These are phyloP conservation scores for Chaenodraco wilsoni DNA, from an alignment of 2,797 vertebrate species.

Conservation along the genomic window DNA sequence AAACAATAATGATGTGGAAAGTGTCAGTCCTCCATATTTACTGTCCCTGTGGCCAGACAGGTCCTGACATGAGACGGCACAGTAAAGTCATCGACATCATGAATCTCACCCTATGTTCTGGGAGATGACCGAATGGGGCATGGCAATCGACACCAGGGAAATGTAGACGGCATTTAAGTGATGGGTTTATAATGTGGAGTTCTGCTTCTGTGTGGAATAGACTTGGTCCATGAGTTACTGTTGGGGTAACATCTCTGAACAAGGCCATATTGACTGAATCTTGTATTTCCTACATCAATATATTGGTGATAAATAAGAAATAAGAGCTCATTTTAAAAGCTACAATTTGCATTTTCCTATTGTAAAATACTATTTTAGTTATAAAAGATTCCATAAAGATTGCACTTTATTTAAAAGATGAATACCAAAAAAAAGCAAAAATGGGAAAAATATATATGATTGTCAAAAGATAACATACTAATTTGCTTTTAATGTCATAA, in stretches of 20 bases:
- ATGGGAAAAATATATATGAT: too few species aligned
- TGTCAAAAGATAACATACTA: not conserved
- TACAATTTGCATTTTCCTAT: not conserved
- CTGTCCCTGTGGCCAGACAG: slow-evolving; percentile 8
- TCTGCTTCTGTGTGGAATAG: slow-evolving; percentile 34
- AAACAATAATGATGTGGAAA: slow-evolving; percentile 57
- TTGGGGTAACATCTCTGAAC: not conserved
- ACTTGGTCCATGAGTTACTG: not conserved
- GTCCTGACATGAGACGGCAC: slow-evolving; percentile 48
- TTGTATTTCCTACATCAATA: not conserved
- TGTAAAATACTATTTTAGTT: not conserved
- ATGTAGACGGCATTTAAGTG: slow-evolving; percentile 49
- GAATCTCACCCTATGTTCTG: slow-evolving; percentile 47
- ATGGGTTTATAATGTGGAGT: slow-evolving; percentile 10
- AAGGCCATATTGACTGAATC: not conserved
- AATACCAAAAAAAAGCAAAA: not conserved
- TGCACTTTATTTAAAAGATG: not conserved
- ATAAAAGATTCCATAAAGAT: not conserved
- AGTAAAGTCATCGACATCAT: slow-evolving; percentile 46
- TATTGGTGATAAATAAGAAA: not conserved
- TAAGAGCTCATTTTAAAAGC: slow-evolving; percentile 1
- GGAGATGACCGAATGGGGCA: slow-evolving; percentile 41
- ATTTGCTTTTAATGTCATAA: not conserved
- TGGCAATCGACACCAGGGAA: slow-evolving; percentile 37
- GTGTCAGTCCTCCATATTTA: slow-evolving; percentile 39